A percentile compares a stretch with the other conserved stretches of the same genome.
Evolutionary conservation across 1,140 invertebrate genomes (phyloP).

Genomic region (Plodia interpunctella): DNA sequence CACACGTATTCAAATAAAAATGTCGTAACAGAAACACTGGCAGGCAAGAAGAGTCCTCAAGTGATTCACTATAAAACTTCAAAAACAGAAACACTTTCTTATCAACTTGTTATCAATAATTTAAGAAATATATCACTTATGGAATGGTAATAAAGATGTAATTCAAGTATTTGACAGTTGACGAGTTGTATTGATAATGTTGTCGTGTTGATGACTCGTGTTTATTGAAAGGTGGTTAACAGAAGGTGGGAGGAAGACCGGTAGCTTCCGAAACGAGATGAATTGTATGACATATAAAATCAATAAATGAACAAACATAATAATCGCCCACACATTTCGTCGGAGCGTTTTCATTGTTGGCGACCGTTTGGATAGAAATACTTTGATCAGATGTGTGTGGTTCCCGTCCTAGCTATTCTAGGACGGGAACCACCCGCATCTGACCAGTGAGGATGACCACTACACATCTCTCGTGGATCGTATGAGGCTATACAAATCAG

Average conservation of each 20-base stretch:
- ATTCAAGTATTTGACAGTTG: constrained; percentile 6
- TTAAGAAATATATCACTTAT: constrained; percentile 27
- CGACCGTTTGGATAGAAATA: no score
- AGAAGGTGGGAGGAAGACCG: constrained; percentile 50
- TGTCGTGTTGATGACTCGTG: constrained; percentile 45
- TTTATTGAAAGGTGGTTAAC: constrained; percentile 45
- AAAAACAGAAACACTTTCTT: constrained; percentile 23
- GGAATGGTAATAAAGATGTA: constrained; percentile 30
- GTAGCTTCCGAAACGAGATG: constrained; percentile 56
- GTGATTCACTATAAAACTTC: constrained; percentile 59
- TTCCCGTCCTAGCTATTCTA: no score
- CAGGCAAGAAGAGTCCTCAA: constrained; percentile 42
- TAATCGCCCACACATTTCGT: constrained; percentile 51
- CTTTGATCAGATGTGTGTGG: no score
- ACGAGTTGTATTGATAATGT: constrained; percentile 18
- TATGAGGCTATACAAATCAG: no score
- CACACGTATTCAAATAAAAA: constrained; percentile 45
- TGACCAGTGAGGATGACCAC: no score
- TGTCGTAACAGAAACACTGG: constrained; percentile 37
- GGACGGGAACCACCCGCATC: no score
- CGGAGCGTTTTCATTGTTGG: background rate
- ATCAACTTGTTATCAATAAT: constrained; percentile 12
- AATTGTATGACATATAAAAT: constrained; percentile 55
- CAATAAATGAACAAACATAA: constrained; percentile 54
- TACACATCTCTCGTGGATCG: no score